Conservation (phyloP, 2,797 vertebrate genomes). For the Gymnodraco acuticeps region DNA sequence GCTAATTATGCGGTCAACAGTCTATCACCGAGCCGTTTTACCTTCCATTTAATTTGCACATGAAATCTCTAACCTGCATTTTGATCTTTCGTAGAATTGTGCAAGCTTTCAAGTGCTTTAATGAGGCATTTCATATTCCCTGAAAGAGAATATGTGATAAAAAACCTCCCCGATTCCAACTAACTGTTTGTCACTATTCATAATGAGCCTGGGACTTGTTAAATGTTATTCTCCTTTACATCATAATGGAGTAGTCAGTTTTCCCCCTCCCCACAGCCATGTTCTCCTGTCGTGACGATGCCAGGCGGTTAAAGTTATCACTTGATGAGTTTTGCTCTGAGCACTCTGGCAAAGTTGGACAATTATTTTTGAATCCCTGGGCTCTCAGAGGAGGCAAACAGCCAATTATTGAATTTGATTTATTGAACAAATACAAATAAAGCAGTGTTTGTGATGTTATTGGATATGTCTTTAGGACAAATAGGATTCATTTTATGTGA, state of each 20-base stretch:
- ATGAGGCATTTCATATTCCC: constrained; percentile 75
- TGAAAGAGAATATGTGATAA: constrained; percentile 55
- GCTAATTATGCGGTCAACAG: constrained; percentile 81
- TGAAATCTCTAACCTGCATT: constrained; percentile 75
- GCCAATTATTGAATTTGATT: constrained; percentile 66
- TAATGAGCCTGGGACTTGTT: constrained; percentile 74
- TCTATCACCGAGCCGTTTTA: constrained; percentile 62
- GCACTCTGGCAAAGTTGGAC: constrained; percentile 67
- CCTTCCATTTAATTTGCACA: constrained; percentile 76
- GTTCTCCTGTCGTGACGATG: constrained; percentile 37
- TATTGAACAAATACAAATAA: constrained; percentile 39
- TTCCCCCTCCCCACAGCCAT: constrained; percentile 37
- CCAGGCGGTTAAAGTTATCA: constrained; percentile 45
- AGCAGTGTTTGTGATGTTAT: constrained; percentile 29
- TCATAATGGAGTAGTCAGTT: constrained; percentile 63
- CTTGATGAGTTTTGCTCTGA: constrained; percentile 66
- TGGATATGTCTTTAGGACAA: constrained; percentile 48
- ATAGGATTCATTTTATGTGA: constrained; percentile 17
- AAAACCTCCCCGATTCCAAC: constrained; percentile 56
- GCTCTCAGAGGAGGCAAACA: constrained; percentile 33
- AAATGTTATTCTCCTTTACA: constrained; percentile 44
- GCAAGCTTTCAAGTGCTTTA: constrained; percentile 82
- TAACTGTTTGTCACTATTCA: constrained; percentile 69
- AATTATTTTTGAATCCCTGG: constrained; percentile 73
- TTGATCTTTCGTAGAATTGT: constrained; percentile 66